Base-by-base conservation (phyloP, 2,797 vertebrate species). In the Spizella passerina region DNA sequence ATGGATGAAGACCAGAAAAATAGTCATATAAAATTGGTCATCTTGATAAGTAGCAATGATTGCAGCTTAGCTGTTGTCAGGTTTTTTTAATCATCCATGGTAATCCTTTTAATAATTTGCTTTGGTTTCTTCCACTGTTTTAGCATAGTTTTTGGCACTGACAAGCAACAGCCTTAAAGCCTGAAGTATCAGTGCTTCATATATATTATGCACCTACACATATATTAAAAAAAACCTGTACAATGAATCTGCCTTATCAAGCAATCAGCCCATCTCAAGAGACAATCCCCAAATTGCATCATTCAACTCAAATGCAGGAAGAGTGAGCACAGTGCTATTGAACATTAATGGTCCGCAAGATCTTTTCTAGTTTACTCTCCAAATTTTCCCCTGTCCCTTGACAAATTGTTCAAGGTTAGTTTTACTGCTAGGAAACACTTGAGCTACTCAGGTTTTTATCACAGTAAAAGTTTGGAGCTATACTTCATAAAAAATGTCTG, bases 401-500 rank as follows among this genome's bases (percentile, higher is more conserved):
- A 69, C 23, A 82, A 85, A 69, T 34, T 77, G 20, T 80, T 93
- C 78, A 87, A 92, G 70, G 70, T 95, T 88, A 70, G 38, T 82
- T 88, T 92, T 64, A 80, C 38, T 82, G 41, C 64, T 82, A 73
- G 60, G 60, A 86, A 95, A 49, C 49, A 75, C 50, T 93, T 82
- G 29, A 57, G 64, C 56, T 73, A 64, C 64, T 94, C 68, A 66
- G 5, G 27, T 91, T 80, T 27, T 92, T 89, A 50, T 44, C 63
- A 70, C 23, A 63, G 34, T 73, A 79, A 73, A 39, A 47, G 39
- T 93, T 88, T 55, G 60, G 60, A 46, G 12, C 46, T 65, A 12
- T 64, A 52, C 19, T 85, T 73, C 38, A 73, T 86, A 32, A 92
- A 77, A 77, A 90, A 80, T 14, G 4, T 66, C 60, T 66, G 21